Conservation (phyloP, 2,888 invertebrate species). For the Corbicula japonica region DNA sequence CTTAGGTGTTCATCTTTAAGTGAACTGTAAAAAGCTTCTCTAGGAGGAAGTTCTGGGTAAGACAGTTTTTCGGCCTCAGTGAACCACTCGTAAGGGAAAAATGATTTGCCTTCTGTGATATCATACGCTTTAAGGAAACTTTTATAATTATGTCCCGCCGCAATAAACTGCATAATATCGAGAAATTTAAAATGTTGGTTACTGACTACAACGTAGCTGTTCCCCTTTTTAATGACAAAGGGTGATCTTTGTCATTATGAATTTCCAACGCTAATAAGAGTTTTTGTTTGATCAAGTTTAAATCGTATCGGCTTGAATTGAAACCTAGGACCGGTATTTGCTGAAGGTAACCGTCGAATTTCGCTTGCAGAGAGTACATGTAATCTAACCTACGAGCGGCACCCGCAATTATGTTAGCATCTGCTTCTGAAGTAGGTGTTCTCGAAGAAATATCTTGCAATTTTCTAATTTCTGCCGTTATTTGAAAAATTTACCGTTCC, state of each 20-base stretch:
- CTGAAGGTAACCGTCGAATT: neutral
- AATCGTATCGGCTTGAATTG: constrained; percentile 1
- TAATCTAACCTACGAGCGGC: too few relatives aligned
- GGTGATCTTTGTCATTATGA: neutral
- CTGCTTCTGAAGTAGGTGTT: neutral
- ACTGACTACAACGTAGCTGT: neutral
- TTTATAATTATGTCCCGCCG: neutral
- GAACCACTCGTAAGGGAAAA: constrained; percentile 10
- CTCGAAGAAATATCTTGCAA: neutral
- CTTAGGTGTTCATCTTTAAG: constrained; percentile 1
- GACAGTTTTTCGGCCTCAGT: neutral
- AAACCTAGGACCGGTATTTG: constrained; percentile 4
- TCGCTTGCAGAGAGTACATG: too few relatives aligned
- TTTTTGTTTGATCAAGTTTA: constrained; percentile 6
- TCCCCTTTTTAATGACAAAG: constrained; percentile 3
- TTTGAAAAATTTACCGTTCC: neutral
- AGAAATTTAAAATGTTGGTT: neutral
- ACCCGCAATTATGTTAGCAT: too few relatives aligned
- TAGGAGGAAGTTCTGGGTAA: constrained; percentile 9
- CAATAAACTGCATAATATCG: constrained; percentile 3
- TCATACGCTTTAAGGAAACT: neutral
- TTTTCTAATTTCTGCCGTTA: neutral
- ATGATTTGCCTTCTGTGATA: neutral
- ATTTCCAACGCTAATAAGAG: neutral
- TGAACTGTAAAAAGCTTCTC: constrained; percentile 19